Percentiles rank a stretch among this genome's conserved stretches.
Conservation (phyloP, 2,797 vertebrate species). For the Acipenser transmontanus region DNA sequence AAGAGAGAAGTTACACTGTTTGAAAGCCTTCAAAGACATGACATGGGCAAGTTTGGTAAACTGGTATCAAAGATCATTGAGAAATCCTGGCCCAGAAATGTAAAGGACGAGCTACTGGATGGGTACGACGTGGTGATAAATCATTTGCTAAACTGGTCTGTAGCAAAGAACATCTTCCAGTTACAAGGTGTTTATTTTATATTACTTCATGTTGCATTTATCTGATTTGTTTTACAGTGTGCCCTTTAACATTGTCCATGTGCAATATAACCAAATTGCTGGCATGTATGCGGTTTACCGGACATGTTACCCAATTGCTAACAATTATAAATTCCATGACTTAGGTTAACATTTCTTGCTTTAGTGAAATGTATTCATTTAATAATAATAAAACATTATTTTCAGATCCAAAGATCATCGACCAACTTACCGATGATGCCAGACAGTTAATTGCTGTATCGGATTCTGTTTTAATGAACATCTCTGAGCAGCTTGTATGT, state of each 20-base stretch:
- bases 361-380: too few relatives aligned
- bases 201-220: too few relatives aligned
- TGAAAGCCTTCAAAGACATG: slow-evolving; percentile 25
- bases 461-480: slow-evolving; percentile 49
- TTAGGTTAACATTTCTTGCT: too few relatives aligned
- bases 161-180: slow-evolving; percentile 65
- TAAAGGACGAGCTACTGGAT: slow-evolving; percentile 8
- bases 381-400: too few relatives aligned
- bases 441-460: slow-evolving; percentile 51
- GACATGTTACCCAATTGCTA: slow-evolving; percentile 14
- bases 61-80: slow-evolving; percentile 76
- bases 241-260: too few relatives aligned
- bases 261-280: too few relatives aligned
- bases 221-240: too few relatives aligned
- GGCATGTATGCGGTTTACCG: slow-evolving; percentile 40
- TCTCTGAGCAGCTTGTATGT: slow-evolving; percentile 31
- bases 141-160: slow-evolving; percentile 72
- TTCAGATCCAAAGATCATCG: slow-evolving; percentile 46
- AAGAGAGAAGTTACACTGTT: slow-evolving; percentile 50
- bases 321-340: too few relatives aligned
- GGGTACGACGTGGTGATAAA: slow-evolving; percentile 54
- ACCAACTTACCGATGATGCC: slow-evolving; percentile 56
- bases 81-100: slow-evolving; percentile 76
- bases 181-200: slow-evolving; percentile 55
- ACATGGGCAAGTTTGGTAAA: slow-evolving; percentile 56